These are phyloP conservation scores for Saturnia pavonia DNA, from an alignment of 2,888 invertebrate genomes.

Conservation along the genomic window DNA sequence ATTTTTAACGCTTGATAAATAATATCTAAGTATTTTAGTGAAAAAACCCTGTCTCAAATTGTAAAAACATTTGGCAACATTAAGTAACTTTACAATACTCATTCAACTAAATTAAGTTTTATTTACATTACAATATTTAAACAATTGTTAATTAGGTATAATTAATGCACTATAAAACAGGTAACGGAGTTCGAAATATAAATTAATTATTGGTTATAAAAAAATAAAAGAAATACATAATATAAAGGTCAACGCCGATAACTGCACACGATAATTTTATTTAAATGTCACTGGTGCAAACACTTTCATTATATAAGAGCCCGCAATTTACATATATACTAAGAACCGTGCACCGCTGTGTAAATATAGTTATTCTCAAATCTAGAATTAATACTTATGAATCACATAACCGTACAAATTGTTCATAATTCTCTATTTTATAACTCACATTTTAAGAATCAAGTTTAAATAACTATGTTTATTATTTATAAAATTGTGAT, in stretches of 20 bases:
- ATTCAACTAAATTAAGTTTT: slow-evolving; percentile 29
- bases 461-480: neutral
- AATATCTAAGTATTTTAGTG: slow-evolving; percentile 3
- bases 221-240: neutral
- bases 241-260: neutral
- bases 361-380: neutral
- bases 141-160: slow-evolving; percentile 19
- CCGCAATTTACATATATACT: neutral
- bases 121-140: slow-evolving; percentile 27
- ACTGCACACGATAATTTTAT: neutral
- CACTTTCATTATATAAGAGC: neutral
- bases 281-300: neutral
- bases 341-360: neutral
- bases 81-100: slow-evolving; percentile 44
- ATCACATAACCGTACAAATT: neutral
- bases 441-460: neutral
- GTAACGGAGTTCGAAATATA: slow-evolving; percentile 28
- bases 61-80: slow-evolving; percentile 51
- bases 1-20: slow-evolving; percentile 9
- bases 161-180: slow-evolving; percentile 36
- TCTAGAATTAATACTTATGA: slow-evolving; percentile 13
- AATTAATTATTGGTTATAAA: slow-evolving; percentile 15
- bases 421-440: neutral
- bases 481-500: neutral
- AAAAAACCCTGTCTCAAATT: slow-evolving; percentile 49